Conservation (phyloP, 2,888 invertebrate species). For the Thumatha senex region DNA sequence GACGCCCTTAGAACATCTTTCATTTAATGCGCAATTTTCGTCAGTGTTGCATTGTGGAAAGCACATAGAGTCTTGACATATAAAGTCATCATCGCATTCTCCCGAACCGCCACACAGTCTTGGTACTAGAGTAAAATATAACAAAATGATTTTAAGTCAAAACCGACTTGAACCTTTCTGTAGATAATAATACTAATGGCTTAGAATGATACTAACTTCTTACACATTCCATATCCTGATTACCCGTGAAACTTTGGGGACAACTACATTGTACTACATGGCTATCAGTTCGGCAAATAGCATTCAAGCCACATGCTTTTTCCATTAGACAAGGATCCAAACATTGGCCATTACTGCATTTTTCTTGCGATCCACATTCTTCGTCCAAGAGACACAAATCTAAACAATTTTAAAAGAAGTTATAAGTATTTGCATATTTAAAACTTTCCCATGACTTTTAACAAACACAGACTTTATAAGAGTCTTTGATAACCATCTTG, state of each 20-base stretch:
- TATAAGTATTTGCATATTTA: background rate
- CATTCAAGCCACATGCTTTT: conserved; percentile 92
- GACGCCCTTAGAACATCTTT: conserved; percentile 91
- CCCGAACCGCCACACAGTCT: conserved; percentile 87
- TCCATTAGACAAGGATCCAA: conserved; percentile 90
- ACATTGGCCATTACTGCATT: conserved; percentile 92
- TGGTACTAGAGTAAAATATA: conserved; percentile 84
- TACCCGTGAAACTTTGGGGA: conserved; percentile 93
- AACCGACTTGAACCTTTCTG: background rate
- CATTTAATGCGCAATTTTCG: conserved; percentile 94
- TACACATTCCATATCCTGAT: conserved; percentile 92
- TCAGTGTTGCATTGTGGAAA: conserved; percentile 89
- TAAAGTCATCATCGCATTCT: conserved; percentile 88
- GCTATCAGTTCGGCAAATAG: conserved; percentile 87
- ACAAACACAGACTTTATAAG: no score
- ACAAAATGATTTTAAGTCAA: background rate
- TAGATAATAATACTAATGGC: background rate
- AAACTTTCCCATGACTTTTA: no score
- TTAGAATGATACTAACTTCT: conserved; percentile 84
- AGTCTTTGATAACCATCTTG: no score
- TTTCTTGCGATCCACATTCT: conserved; percentile 91
- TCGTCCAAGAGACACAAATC: conserved; percentile 90
- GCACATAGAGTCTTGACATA: conserved; percentile 93
- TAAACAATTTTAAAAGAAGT: conserved; percentile 50
- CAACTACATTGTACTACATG: conserved; percentile 92